Evolutionary conservation across 2,113 vertebrate species (phyloP).

Genomic region (Chrysemys picta): DNA sequence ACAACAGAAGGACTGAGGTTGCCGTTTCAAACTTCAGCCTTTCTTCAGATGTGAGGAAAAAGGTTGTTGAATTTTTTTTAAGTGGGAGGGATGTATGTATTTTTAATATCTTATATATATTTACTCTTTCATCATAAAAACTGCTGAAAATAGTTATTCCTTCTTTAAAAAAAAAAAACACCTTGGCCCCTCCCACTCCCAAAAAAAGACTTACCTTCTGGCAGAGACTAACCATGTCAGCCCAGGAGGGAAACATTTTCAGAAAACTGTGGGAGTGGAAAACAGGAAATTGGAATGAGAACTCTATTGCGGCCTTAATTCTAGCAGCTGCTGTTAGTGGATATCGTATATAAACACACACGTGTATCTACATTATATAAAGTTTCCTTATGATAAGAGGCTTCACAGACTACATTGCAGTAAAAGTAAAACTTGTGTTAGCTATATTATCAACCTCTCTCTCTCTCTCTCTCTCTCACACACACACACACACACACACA

Average conservation of each 20-base stretch:
- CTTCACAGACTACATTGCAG: background rate
- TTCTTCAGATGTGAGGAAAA: background rate
- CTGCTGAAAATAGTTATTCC: background rate
- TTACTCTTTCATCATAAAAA: background rate
- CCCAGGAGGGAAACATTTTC: fast-evolving
- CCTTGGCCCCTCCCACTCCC: too few species aligned
- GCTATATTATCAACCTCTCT: background rate
- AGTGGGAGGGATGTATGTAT: background rate
- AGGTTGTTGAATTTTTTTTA: background rate
- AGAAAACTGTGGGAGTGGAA: background rate
- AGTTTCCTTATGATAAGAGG: background rate
- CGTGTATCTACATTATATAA: background rate
- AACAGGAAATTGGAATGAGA: background rate
- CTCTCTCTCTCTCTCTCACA: too few species aligned
- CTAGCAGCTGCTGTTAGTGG: background rate
- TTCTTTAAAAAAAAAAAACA: background rate
- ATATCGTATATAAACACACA: background rate
- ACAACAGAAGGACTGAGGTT: background rate
- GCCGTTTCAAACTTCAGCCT: background rate
- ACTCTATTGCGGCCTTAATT: background rate
- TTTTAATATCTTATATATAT: background rate
- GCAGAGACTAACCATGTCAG: background rate
- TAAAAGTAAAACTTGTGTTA: background rate
- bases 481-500: background rate
- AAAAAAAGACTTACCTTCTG: background rate